Conservation (phyloP, 2,888 invertebrate genomes). For the Arctia plantaginis region DNA sequence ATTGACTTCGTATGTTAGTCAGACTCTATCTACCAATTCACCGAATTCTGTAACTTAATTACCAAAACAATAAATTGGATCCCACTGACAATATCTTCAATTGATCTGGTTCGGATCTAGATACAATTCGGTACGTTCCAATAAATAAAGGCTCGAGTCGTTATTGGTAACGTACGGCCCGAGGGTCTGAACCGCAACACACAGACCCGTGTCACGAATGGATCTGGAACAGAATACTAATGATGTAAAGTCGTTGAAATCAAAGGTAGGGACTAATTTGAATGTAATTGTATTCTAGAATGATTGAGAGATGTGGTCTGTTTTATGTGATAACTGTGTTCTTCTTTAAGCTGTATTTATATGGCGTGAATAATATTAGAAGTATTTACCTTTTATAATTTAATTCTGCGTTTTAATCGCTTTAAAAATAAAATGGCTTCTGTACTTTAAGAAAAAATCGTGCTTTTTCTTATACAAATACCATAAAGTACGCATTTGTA, state of each 20-base stretch:
- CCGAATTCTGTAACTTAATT: neutral
- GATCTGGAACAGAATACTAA: conserved; percentile 36
- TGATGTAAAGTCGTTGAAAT: conserved; percentile 24
- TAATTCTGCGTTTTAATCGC: too few relatives aligned
- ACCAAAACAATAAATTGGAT: neutral
- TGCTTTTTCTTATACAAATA: too few relatives aligned
- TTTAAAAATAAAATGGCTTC: too few relatives aligned
- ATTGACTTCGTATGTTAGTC: neutral
- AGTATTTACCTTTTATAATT: too few relatives aligned
- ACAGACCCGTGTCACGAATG: conserved; percentile 32
- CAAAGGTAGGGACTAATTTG: conserved; percentile 17
- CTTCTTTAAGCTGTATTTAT: neutral
- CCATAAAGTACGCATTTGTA: too few relatives aligned
- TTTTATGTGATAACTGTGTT: conserved; percentile 5
- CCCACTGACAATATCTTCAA: neutral
- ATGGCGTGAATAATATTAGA: too few relatives aligned
- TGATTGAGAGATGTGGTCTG: neutral
- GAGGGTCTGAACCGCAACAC: conserved; percentile 27
- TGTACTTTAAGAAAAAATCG: too few relatives aligned
- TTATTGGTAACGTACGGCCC: conserved; percentile 17
- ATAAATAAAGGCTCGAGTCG: conserved; percentile 14
- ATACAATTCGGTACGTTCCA: conserved; percentile 16
- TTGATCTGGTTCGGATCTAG: neutral
- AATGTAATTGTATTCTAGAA: conserved; percentile 10
- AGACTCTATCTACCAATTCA: neutral